Evolutionary conservation across 2,888 invertebrate species (phyloP).

Genomic region (Argyresthia goedartella): DNA sequence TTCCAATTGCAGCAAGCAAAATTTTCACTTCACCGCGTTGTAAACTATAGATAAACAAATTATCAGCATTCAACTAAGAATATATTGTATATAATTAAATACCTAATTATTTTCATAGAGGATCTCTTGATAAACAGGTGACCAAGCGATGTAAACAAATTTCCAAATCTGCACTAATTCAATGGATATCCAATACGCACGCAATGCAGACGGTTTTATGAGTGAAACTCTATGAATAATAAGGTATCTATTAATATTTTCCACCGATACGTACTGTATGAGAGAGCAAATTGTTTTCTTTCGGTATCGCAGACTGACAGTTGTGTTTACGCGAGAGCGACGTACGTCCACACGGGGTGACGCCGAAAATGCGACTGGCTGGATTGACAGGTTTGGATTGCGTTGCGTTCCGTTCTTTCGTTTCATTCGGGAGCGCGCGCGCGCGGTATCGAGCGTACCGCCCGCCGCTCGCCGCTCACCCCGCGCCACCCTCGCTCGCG

Average conservation of each 20-base stretch:
- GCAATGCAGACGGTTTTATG: background rate
- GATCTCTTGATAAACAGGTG: background rate
- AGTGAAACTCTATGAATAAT: background rate
- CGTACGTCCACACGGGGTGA: constrained; percentile 30
- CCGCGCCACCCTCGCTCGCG: constrained; percentile 25
- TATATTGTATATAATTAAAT: too few relatives aligned
- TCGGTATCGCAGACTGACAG: constrained; percentile 55
- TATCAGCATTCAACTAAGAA: background rate
- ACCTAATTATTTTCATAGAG: too few relatives aligned
- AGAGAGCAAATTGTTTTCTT: constrained; percentile 29
- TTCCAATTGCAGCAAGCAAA: background rate
- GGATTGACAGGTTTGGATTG: too few relatives aligned
- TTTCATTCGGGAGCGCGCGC: constrained; percentile 48
- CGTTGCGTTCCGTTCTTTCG: constrained; percentile 16
- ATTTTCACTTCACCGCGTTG: background rate
- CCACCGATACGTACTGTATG: constrained; percentile 43
- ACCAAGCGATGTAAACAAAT: constrained; percentile 9
- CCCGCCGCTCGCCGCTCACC: constrained; percentile 47
- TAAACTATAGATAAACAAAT: background rate
- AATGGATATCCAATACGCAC: constrained; percentile 4
- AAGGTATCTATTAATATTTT: background rate
- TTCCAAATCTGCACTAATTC: background rate
- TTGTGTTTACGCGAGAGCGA: constrained; percentile 31
- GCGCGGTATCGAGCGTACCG: constrained; percentile 64
- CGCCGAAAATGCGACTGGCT: constrained; percentile 56